These are phyloP conservation scores for Glossosoma conforme DNA, from an alignment of 1,140 invertebrate genomes.

Conservation along the genomic window DNA sequence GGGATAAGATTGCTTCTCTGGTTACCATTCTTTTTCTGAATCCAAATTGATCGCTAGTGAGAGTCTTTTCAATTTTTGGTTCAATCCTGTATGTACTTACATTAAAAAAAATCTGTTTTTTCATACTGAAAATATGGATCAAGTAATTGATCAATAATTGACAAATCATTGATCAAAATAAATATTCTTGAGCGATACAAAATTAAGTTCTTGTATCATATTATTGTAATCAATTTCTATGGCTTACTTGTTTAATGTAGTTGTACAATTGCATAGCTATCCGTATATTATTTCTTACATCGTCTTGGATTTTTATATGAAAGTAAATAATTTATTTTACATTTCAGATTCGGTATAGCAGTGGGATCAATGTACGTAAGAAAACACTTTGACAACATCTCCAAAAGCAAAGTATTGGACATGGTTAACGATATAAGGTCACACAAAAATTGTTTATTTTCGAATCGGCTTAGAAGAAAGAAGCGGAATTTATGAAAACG, in stretches of 20 bases:
- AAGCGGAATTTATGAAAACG: too few species aligned
- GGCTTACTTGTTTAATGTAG: too few species aligned
- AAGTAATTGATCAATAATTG: too few species aligned
- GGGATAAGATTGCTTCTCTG: too few species aligned
- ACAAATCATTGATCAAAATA: too few species aligned
- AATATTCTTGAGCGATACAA: background rate
- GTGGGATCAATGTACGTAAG: conserved; percentile 71
- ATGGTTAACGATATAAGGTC: conserved; percentile 77
- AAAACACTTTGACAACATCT: conserved; percentile 66
- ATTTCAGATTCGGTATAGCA: conserved; percentile 62
- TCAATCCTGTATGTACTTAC: too few species aligned
- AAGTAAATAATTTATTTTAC: background rate
- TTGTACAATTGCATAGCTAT: too few species aligned
- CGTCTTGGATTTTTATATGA: background rate
- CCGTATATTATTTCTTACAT: conserved; percentile 1
- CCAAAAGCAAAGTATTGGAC: conserved; percentile 67
- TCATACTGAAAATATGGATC: too few species aligned
- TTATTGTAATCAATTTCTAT: background rate
- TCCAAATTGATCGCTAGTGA: too few species aligned
- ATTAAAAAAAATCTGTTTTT: too few species aligned
- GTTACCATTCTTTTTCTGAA: too few species aligned
- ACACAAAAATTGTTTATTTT: conserved; percentile 36
- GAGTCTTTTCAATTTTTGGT: too few species aligned
- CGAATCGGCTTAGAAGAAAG: background rate
- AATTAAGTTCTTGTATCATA: background rate